Evolutionary conservation across 37 sponge, comb jelly and placozoan genomes (phyloP), one percentile per base, ranked within the genome.

Genomic region (Bolinopsis microptera): DNA sequence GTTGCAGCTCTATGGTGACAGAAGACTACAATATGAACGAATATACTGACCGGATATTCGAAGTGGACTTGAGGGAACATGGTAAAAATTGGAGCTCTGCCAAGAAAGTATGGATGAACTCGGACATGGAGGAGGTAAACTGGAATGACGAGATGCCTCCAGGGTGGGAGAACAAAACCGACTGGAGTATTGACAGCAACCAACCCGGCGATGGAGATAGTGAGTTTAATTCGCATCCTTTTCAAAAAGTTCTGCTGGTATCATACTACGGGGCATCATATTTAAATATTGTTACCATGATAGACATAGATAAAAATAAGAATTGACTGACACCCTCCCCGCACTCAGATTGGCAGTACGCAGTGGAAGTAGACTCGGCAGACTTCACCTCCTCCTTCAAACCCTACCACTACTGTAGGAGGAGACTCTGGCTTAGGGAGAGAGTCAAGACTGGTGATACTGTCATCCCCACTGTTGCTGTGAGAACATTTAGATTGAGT

Each of bases 191-290:
- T 72, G 31, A 72, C 18, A 3, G 22, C 75, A 72, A 72, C 26
- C 75, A 72, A n/a, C 75, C 75, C 5, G 75, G 75, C 5, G 75
- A 72, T 72, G 75, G 75, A 72, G 31, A 72, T 5, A 72, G 75
- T 72, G 75, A 72, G 75, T 72, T 72, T 30, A 72, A 23, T 13
- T n/a, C n/a, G n/a, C n/a, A n/a, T n/a, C n/a, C n/a, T n/a, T n/a
- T n/a, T n/a, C n/a, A n/a, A n/a, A n/a, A n/a, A n/a, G n/a, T n/a
- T n/a, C n/a, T n/a, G n/a, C n/a, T n/a, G n/a, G n/a, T n/a, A n/a
- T n/a, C n/a, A n/a, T n/a, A n/a, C n/a, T n/a, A n/a, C n/a, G n/a
- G n/a, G n/a, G n/a, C n/a, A n/a, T n/a, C n/a, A n/a, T n/a, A n/a
- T n/a, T n/a, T n/a, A n/a, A n/a, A n/a, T n/a, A n/a, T n/a, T n/a